Percentiles rank a stretch among this genome's conserved stretches.
Evolutionary conservation across 2,113 vertebrate genomes (phyloP).

Genomic region (Hemiscyllium ocellatum): DNA sequence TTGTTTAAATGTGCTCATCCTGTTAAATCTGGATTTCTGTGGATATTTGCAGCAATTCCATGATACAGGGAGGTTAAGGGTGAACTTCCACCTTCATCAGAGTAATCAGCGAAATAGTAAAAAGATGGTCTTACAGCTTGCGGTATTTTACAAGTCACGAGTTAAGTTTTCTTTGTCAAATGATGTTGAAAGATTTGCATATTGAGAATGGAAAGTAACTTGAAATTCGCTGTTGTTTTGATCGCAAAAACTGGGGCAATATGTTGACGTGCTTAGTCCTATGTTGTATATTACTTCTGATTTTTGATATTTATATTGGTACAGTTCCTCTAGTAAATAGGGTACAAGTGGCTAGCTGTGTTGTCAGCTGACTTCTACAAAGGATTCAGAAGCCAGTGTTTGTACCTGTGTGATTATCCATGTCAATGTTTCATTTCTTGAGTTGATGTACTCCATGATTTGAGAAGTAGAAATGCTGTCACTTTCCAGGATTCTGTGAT

Average conservation of each 20-base stretch:
- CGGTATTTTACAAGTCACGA: not conserved
- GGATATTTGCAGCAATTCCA: not conserved
- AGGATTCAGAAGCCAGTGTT: not conserved
- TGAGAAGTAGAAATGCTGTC: not conserved
- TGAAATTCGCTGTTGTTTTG: not conserved
- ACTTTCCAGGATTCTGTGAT: not conserved
- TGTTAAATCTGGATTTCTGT: not conserved
- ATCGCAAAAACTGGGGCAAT: not conserved
- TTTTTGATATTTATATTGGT: not conserved
- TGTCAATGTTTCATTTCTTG: not conserved
- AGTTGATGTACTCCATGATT: not conserved
- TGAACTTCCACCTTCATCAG: not conserved
- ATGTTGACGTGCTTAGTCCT: not conserved
- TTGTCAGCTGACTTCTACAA: not conserved
- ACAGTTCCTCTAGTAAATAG: not conserved
- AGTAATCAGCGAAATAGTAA: not conserved
- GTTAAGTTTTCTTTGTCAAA: not conserved
- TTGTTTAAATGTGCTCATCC: not conserved
- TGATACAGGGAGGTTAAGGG: not conserved
- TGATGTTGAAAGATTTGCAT: not conserved
- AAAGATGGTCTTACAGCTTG: not conserved
- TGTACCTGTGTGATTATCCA: not conserved
- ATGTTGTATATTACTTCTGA: not conserved
- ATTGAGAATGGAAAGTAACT: not conserved
- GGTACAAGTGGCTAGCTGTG: not conserved